Evolutionary conservation across 1,140 invertebrate genomes (phyloP), one percentile per base, ranked within the genome.

Genomic region (Calephelis virginiensis): DNA sequence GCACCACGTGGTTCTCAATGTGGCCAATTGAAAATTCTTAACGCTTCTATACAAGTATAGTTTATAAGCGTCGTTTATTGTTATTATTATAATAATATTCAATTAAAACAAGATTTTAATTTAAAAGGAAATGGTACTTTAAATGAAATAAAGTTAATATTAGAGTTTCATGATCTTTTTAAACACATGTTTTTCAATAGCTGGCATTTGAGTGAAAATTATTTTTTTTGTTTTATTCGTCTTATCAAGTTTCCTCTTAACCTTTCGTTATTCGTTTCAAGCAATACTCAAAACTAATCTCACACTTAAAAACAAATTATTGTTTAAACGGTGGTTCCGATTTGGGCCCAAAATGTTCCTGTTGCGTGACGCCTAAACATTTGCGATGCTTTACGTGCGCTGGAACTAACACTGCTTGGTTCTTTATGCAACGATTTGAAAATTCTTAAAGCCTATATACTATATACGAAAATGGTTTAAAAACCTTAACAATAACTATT

Each of bases 251-350:
- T 28, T 9, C 6, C 1, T 43, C 40, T 43, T 43, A 0, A 43
- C 8, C 6, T 17, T 64, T 67, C 67, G 70, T 74, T 63, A 69
- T 50, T 63, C 53, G 37, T 74, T 69, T 63, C 63, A 69, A 72
- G 72, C 73, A 74, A 74, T 74, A 69, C 67, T 72, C 63, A 61
- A 72, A 70, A 69, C 70, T 70, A 76, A 71, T 73, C 64, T 53
- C 50, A 64, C 69, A 64, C 70, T 56, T 11, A 76, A 72, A 74
- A 67, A 76, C 72, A 74, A 74, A 74, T 73, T 47, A 71, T 61
- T 66, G 66, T 67, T 66, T 72, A 70, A 76, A 67, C 74, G 65
- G 63, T 67, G 61, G 61, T 65, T 64, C 48, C 13, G 68, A 72
- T 37, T 59, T n/a, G 28, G 53, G 70, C 68, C 64, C 68, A 69